These are phyloP conservation scores for Laticauda laticaudata DNA, from an alignment of 2,113 vertebrate species.

Conservation along the genomic window DNA sequence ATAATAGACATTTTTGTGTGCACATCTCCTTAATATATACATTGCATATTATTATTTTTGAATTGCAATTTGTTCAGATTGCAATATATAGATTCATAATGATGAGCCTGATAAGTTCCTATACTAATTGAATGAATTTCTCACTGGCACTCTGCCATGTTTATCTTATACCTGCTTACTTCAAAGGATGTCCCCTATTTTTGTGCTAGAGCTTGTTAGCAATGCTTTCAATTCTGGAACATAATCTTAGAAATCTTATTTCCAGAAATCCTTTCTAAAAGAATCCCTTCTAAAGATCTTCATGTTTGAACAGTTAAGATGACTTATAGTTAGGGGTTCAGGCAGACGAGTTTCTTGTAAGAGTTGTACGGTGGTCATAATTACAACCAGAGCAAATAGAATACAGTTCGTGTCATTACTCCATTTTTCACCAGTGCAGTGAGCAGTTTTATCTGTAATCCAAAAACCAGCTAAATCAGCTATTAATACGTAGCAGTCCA, in stretches of 20 bases:
- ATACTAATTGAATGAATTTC: not conserved
- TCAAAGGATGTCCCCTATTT: not conserved
- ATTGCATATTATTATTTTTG: not conserved
- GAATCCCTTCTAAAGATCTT: not conserved
- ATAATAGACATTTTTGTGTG: not conserved
- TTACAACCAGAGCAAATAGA: not conserved
- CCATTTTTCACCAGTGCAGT: not conserved
- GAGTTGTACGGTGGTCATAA: not conserved
- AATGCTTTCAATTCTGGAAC: not conserved
- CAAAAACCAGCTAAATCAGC: not conserved
- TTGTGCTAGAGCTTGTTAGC: not conserved
- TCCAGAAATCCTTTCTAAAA: not conserved
- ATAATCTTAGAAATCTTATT: not conserved
- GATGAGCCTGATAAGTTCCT: not conserved
- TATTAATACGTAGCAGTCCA: not conserved
- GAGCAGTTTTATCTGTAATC: not conserved
- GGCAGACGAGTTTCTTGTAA: not conserved
- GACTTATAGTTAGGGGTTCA: not conserved
- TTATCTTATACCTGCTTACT: not conserved
- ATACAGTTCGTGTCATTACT: not conserved
- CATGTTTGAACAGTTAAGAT: not conserved
- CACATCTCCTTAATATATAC: not conserved
- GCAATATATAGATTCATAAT: not conserved
- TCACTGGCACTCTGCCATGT: not conserved
- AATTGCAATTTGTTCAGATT: not conserved